Percentiles rank a stretch among this genome's conserved stretches.
Evolutionary conservation across 92 coral and sea anemone species (phyloP).

Genomic region (Palythoa caribaeorum): DNA sequence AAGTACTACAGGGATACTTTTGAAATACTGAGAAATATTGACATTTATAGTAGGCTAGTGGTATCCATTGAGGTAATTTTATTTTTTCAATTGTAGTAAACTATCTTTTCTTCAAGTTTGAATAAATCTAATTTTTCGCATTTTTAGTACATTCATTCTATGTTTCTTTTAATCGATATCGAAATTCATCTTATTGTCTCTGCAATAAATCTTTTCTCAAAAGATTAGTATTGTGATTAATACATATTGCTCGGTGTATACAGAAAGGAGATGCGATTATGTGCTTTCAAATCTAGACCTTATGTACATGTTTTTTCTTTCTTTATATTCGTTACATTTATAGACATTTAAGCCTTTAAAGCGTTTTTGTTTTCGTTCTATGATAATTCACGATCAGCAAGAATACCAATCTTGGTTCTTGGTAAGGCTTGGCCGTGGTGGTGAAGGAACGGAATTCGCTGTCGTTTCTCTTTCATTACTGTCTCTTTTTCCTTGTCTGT

Average conservation of each 20-base stretch:
- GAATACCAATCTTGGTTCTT: conserved; percentile 86
- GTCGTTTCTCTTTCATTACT: conserved; percentile 70
- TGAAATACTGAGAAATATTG: background rate
- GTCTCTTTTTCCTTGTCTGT: conserved; percentile 77
- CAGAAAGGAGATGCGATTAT: background rate
- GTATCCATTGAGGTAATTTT: background rate
- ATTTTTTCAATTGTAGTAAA: conserved; percentile 6
- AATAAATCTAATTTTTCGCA: conserved; percentile 11
- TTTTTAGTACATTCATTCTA: background rate
- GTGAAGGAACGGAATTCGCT: conserved; percentile 66
- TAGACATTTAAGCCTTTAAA: background rate
- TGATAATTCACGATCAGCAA: conserved; percentile 41
- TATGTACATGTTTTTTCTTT: background rate
- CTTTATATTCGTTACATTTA: background rate
- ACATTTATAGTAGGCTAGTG: background rate
- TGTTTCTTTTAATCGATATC: background rate
- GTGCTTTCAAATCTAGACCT: conserved; percentile 12
- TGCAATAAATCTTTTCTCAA: conserved; percentile 2
- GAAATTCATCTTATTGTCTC: background rate
- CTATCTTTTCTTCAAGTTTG: background rate
- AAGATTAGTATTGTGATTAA: background rate
- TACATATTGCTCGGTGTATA: conserved; percentile 7
- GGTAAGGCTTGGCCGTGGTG: conserved; percentile 65
- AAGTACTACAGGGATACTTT: background rate
- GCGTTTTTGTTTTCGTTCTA: background rate